Evolutionary conservation across 2,113 vertebrate genomes (phyloP), one percentile per base, ranked within the genome.

Genomic region (Nematolebias whitei): DNA sequence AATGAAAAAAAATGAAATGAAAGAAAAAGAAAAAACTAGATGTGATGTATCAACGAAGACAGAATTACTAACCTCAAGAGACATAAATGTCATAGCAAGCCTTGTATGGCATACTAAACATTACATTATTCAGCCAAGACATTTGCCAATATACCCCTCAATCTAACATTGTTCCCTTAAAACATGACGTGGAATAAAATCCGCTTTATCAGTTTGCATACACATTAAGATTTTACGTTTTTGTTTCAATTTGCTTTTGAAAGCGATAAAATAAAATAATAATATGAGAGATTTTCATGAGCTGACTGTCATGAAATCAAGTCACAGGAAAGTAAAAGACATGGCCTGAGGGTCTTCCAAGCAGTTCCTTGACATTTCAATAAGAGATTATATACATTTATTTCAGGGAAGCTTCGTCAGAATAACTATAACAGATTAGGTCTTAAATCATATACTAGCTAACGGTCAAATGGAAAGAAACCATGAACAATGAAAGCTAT

Each of bases 351-450:
- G 47, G 38, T 53, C 32, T 58, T 19, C 53, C n/a, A 54, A 29
- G 67, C 16, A 56, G 11, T 62, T 43, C 12, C 44, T 65, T 49
- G 18, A 62, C 35, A 68, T 60, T 68, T 52, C 22, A 56, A 13
- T 16, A 24, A n/a, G 32, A 26, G 20, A 59, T 23, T 20, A 19
- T 45, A 11, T 47, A 8, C 18, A 4, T 20, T 56, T 15, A 61
- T 24, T 10, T 26, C 5, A 51, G 20, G 3, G 40, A 23, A 35
- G 18, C 11, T 53, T 41, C 56, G 19, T 8, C 40, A 61, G 5
- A 1, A 48, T 19, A 63, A 49, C 50, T 18, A n/a, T 1, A 20
- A 18, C 12, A 1, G 5, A 54, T 51, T 38, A 2, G 20, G 5
- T 14, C 2, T 20, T 23, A 3, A 19, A 7, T 12, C 22, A 50